These are phyloP conservation scores for Semaprochilodus insignis DNA, from an alignment of 2,797 vertebrate genomes.

Conservation along the genomic window DNA sequence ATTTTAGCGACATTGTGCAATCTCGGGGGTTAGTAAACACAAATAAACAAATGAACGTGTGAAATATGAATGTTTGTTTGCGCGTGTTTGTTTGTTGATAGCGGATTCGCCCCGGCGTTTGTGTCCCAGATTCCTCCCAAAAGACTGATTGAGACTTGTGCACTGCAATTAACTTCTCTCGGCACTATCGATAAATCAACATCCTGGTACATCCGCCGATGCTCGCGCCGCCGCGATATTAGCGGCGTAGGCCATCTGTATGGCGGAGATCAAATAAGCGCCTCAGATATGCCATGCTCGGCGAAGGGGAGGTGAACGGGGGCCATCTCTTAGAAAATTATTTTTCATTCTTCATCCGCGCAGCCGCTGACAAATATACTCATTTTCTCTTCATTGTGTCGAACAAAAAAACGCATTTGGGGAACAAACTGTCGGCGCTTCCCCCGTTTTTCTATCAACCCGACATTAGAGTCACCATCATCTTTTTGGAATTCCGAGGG, in stretches of 20 bases:
- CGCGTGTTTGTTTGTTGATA: conserved; percentile 67
- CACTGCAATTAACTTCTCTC: conserved; percentile 90
- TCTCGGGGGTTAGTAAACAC: conserved; percentile 79
- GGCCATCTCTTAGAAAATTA: conserved; percentile 80
- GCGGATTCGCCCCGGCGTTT: conserved; percentile 68
- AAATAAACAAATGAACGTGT: conserved; percentile 80
- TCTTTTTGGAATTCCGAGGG: conserved; percentile 37
- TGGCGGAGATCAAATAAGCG: conserved; percentile 69
- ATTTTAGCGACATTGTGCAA: conserved; percentile 71
- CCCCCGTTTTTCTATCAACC: conserved; percentile 35
- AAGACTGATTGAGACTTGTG: conserved; percentile 85
- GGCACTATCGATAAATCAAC: conserved; percentile 95
- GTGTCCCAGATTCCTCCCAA: conserved; percentile 68
- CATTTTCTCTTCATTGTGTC: conserved; percentile 70
- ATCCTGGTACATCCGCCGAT: conserved; percentile 86
- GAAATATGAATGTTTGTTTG: conserved; percentile 81
- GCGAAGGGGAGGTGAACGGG: conserved; percentile 53
- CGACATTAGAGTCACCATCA: conserved; percentile 26
- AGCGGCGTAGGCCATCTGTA: conserved; percentile 90
- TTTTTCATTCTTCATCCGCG: conserved; percentile 74
- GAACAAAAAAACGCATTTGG: conserved; percentile 50
- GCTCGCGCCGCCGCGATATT: conserved; percentile 88
- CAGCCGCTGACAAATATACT: conserved; percentile 59
- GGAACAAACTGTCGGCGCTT: conserved; percentile 66
- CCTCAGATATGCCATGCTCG: conserved; percentile 74